Percentiles rank a stretch among this genome's conserved stretches.
phyloP scores from a whole-genome alignment of 2,888 invertebrate species.

The Steinernema scapterisci region DNA sequence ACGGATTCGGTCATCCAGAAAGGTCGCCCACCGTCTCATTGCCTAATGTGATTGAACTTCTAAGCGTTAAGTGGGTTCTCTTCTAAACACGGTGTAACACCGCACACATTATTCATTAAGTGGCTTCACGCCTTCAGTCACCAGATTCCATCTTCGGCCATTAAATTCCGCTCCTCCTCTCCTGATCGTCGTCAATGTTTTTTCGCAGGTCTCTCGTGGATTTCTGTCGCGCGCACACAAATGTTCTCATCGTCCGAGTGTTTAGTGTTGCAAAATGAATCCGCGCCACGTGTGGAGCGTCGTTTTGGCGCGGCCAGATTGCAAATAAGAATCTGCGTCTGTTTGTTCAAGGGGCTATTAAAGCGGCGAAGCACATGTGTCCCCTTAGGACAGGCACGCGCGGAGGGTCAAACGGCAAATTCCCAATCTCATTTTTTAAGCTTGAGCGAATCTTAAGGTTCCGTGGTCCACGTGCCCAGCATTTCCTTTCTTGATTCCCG shows the following conservation, averaged over 20 bases:
- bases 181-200: background rate
- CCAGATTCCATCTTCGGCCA: too few species aligned
- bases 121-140: too few species aligned
- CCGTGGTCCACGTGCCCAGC: background rate
- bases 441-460: background rate
- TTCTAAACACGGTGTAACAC: too few species aligned
- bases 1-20: too few species aligned
- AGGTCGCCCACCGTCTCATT: too few species aligned
- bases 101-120: too few species aligned
- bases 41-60: too few species aligned
- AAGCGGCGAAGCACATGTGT: conserved; percentile 13
- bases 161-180: too few species aligned
- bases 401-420: conserved; percentile 1
- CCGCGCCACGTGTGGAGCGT: conserved; percentile 13
- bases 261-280: conserved; percentile 29
- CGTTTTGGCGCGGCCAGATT: conserved; percentile 7
- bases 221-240: background rate
- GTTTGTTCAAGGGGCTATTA: conserved; percentile 22
- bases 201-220: background rate
- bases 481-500: too few species aligned
- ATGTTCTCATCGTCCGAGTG: background rate
- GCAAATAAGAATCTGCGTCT: conserved; percentile 21
- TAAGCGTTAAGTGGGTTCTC: too few species aligned
- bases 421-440: conserved; percentile 11
- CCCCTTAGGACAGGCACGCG: conserved; percentile 8